phyloP scores from a whole-genome alignment of 2,888 invertebrate species.

The Merodon equestris region DNA sequence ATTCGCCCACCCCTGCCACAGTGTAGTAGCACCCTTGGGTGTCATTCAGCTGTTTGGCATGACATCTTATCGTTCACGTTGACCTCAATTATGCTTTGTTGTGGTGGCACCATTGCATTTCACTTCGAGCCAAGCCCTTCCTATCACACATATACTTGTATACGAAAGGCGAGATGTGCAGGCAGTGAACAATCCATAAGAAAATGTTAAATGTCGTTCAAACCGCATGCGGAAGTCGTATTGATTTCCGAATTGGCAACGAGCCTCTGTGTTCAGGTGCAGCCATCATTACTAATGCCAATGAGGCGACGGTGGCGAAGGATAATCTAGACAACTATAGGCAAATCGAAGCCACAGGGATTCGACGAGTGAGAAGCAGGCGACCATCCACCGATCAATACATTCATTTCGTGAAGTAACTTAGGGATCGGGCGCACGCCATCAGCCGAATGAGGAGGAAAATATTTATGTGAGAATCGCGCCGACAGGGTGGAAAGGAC shows the following conservation, averaged over 20 bases:
- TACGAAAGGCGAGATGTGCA: too few species aligned
- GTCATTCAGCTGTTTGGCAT: neutral
- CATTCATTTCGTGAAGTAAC: slow-evolving; percentile 21
- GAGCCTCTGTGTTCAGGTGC: too few species aligned
- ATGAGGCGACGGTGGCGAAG: too few species aligned
- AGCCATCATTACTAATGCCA: too few species aligned
- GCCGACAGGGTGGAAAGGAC: neutral
- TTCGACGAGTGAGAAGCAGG: neutral
- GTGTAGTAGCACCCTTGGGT: too few species aligned
- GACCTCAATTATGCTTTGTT: slow-evolving; percentile 29
- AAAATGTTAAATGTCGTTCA: slow-evolving; percentile 26
- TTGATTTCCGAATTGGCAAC: slow-evolving; percentile 33
- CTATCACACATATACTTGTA: too few species aligned
- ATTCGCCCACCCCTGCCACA: neutral
- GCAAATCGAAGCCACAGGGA: slow-evolving; percentile 28
- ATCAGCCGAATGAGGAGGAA: too few species aligned
- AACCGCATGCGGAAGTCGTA: slow-evolving; percentile 32
- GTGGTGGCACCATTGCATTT: neutral
- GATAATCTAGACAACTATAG: slow-evolving; percentile 10
- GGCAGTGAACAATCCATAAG: slow-evolving; percentile 31
- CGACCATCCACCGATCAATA: slow-evolving; percentile 36
- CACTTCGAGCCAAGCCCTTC: neutral
- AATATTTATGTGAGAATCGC: too few species aligned
- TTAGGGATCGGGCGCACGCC: neutral
- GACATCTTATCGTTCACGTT: slow-evolving; percentile 5